Base-by-base conservation (phyloP, 2,888 invertebrate genomes). In the Plebejus anna region DNA sequence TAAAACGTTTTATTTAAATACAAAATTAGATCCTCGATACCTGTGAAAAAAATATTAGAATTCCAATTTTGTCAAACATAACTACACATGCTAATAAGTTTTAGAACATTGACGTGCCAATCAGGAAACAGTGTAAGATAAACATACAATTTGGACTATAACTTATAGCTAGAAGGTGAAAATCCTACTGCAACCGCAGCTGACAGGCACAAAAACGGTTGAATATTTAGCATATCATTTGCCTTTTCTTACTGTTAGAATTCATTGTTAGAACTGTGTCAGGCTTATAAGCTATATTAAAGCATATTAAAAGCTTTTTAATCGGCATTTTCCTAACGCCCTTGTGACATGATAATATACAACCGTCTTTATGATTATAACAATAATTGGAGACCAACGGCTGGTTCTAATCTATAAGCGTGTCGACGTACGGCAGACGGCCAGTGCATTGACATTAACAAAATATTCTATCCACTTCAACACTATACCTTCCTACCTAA, bases 351-450 rank as follows among this genome's bases (percentile, higher is more conserved):
- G 47, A 47, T 55, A 55, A 55, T 76, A 78, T 77, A 77, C 75
- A 76, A 78, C 78, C 66, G 77, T 77, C 78, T 78, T 77, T 71
- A 70, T 70, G 77, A 75, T 72, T 13, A 77, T 76, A 7, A 78
- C 79, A 76, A 79, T 77, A 79, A 77, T 77, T 78, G 75, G 76
- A 79, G 70, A 79, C 79, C 78, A 79, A 70, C 78, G 78, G 78
- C 76, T 78, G 77, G 73, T 75, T 78, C 80, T 82, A 80, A 76
- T 78, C 81, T 82, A 82, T 77, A 82, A 82, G 81, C 81, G 81
- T 82, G 81, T 80, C 81, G 81, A 76, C 55, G 70, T 22, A 78
- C 80, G 80, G 79, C 81, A 80, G 78, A 79, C 81, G 82, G 80
- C 80, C 81, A 80, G 81, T 81, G 82, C 81, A 80, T 75, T 79